phyloP scores from a whole-genome alignment of 2,888 invertebrate genomes.

The Thumatha senex region DNA sequence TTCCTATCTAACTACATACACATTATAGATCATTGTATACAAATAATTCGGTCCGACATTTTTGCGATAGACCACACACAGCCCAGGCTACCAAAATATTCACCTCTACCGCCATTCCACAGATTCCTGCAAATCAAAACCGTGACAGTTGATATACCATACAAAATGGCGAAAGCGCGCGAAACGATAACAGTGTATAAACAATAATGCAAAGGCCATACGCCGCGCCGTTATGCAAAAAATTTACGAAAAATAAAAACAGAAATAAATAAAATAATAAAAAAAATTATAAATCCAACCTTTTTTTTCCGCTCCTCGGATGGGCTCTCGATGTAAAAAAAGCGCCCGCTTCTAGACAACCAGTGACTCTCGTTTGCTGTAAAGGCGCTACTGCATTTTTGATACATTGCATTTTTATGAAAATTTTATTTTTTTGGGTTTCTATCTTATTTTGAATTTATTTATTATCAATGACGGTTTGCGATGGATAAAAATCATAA shows the following conservation, averaged over 20 bases:
- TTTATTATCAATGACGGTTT: neutral
- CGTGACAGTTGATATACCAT: constrained; percentile 65
- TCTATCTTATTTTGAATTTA: neutral
- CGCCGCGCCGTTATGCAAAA: constrained; percentile 67
- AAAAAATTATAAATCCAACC: constrained; percentile 80
- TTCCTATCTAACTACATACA: constrained; percentile 18
- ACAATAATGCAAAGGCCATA: constrained; percentile 40
- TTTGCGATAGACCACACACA: constrained; percentile 51
- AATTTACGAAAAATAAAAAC: constrained; percentile 74
- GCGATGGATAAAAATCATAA: too few relatives aligned
- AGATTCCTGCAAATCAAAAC: constrained; percentile 51
- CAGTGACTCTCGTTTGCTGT: constrained; percentile 48
- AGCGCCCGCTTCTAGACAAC: constrained; percentile 82
- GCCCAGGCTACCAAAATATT: constrained; percentile 32
- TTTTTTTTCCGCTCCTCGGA: constrained; percentile 79
- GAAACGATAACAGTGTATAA: constrained; percentile 47
- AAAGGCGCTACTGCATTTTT: constrained; percentile 48
- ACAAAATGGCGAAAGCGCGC: constrained; percentile 62
- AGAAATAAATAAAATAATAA: constrained; percentile 80
- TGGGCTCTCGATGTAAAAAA: constrained; percentile 80
- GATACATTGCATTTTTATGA: constrained; percentile 10
- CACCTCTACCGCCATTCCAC: constrained; percentile 43
- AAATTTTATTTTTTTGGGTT: constrained; percentile 3
- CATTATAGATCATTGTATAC: constrained; percentile 21
- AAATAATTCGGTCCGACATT: constrained; percentile 23